Percentiles rank a stretch among this genome's conserved stretches.
phyloP scores from a whole-genome alignment of 1,140 invertebrate species.

The Drosophila varians region DNA sequence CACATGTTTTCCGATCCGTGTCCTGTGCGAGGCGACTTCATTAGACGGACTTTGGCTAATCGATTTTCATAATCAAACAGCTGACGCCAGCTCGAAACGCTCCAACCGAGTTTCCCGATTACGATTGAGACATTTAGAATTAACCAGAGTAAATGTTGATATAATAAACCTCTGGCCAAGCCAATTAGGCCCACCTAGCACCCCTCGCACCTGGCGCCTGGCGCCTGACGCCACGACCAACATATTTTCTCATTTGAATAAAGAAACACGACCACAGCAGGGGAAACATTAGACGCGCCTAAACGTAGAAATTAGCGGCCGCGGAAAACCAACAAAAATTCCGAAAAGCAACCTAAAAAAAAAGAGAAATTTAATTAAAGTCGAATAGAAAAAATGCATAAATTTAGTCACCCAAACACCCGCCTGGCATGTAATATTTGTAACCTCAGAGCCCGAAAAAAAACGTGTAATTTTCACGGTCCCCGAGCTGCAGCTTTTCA shows the following conservation, averaged over 20 bases:
- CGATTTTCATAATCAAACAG: conserved; percentile 49
- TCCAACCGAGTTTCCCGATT: neutral
- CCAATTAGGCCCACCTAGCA: conserved; percentile 52
- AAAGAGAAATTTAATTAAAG: conserved; percentile 80
- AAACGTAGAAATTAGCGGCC: conserved; percentile 75
- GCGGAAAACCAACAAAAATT: conserved; percentile 29
- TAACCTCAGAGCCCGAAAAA: conserved; percentile 48
- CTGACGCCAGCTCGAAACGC: conserved; percentile 14
- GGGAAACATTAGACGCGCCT: conserved; percentile 71
- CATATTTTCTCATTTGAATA: conserved; percentile 78
- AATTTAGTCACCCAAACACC: conserved; percentile 60
- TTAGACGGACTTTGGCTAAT: conserved; percentile 40
- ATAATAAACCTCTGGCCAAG: conserved; percentile 68
- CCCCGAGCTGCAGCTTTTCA: conserved; percentile 66
- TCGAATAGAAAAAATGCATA: conserved; percentile 69
- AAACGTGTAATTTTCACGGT: conserved; percentile 76
- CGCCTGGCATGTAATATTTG: conserved; percentile 65
- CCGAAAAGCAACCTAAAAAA: conserved; percentile 16
- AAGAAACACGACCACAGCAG: conserved; percentile 55
- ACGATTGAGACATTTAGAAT: conserved; percentile 42
- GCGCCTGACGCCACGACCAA: conserved; percentile 10
- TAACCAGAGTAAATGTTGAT: conserved; percentile 42
- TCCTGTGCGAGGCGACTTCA: conserved; percentile 22
- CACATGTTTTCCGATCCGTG: conserved; percentile 30
- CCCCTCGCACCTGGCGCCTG: neutral